These are phyloP conservation scores for Stylophora pistillata DNA, from an alignment of 64 coral and sea anemone genomes.

Conservation along the genomic window DNA sequence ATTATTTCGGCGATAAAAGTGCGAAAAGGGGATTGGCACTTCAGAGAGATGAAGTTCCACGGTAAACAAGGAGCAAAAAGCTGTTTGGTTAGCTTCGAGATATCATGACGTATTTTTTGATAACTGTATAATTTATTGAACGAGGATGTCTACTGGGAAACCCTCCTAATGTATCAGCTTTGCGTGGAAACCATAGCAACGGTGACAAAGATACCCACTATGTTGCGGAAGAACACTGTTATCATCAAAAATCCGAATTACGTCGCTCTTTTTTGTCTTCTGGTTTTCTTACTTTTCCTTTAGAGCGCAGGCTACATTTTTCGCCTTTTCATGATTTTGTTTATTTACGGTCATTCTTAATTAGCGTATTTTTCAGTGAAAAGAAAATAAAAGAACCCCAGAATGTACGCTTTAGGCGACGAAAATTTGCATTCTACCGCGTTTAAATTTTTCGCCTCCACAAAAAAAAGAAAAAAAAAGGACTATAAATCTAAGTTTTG, in stretches of 20 bases:
- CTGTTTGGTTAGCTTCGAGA: slow-evolving; percentile 11
- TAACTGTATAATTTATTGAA: slow-evolving; percentile 10
- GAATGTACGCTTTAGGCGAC: background rate
- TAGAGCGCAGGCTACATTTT: background rate
- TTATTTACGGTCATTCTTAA: background rate
- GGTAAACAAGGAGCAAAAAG: background rate
- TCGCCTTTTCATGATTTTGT: background rate
- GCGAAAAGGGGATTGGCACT: background rate
- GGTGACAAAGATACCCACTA: background rate
- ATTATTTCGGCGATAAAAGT: slow-evolving; percentile 17
- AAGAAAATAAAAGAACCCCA: background rate
- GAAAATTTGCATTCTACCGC: slow-evolving; percentile 2
- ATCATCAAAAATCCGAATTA: background rate
- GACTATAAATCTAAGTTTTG: background rate
- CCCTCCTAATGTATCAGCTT: background rate
- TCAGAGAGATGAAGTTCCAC: background rate
- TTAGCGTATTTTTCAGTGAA: background rate
- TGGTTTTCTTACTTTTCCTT: background rate
- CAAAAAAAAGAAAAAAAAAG: background rate
- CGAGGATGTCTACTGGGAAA: background rate
- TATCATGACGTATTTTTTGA: slow-evolving; percentile 2
- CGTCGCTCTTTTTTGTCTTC: background rate
- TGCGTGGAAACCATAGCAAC: slow-evolving; percentile 19
- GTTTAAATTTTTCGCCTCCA: background rate
- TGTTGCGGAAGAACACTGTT: background rate